These are phyloP conservation scores for Portunus trituberculatus DNA, from an alignment of 1,140 invertebrate species.

Conservation along the genomic window DNA sequence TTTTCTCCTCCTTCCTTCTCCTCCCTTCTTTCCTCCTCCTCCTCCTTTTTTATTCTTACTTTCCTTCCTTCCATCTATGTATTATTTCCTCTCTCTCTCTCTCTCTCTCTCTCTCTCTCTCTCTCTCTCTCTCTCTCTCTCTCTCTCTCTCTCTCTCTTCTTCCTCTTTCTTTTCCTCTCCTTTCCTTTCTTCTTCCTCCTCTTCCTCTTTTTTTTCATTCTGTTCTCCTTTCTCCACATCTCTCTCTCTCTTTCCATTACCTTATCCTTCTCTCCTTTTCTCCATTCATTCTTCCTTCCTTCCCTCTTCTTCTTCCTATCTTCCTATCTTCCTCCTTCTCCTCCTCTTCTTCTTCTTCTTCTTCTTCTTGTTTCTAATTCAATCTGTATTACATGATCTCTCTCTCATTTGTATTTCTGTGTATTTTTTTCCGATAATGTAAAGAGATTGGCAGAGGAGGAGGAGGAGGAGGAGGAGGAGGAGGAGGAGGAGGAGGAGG, in stretches of 20 bases:
- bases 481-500: too few species aligned
- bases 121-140: background rate
- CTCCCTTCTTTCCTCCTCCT: constrained; percentile 28
- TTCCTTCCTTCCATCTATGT: background rate
- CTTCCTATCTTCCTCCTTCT: too few species aligned
- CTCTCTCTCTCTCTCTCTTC: background rate
- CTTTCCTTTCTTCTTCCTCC: background rate
- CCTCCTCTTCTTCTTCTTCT: too few species aligned
- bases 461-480: too few species aligned
- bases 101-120: background rate
- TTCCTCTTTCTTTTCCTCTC: background rate
- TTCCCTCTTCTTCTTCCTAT: too few species aligned
- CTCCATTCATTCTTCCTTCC: too few species aligned
- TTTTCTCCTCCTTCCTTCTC: background rate
- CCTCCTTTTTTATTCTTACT: background rate
- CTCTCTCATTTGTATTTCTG: too few species aligned
- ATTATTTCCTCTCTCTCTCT: background rate
- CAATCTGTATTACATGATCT: too few species aligned
- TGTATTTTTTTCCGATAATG: too few species aligned
- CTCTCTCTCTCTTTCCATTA: background rate
- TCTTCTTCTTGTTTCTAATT: too few species aligned
- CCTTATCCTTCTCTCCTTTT: background rate
- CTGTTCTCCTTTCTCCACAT: background rate
- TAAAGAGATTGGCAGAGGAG: too few species aligned
- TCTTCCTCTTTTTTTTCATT: background rate